Conservation (phyloP, 2,888 invertebrate genomes). For the Harmothoe impar region DNA sequence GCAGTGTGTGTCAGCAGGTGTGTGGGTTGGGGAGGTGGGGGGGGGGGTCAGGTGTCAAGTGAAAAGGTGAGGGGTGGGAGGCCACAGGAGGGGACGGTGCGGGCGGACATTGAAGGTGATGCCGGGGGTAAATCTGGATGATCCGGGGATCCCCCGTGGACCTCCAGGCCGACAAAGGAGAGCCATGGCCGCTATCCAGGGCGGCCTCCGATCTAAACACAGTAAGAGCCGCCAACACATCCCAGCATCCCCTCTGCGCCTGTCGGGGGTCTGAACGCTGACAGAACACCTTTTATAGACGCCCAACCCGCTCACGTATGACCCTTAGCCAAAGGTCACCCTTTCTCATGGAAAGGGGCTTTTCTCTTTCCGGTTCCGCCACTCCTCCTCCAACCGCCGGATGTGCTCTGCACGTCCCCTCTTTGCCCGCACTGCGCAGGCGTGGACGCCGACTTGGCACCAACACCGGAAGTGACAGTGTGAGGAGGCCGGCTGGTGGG, state of each 20-base stretch:
- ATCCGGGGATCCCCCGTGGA: neutral
- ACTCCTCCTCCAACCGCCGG: neutral
- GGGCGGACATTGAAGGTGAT: neutral
- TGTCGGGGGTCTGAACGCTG: neutral
- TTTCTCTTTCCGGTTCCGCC: constrained; percentile 26
- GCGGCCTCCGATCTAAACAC: constrained; percentile 16
- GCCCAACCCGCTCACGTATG: neutral
- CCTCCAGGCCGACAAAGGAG: neutral
- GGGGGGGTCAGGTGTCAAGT: neutral
- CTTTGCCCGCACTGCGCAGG: neutral
- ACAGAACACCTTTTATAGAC: neutral
- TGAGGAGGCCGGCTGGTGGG: neutral
- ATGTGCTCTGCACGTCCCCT: neutral
- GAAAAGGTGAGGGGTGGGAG: neutral
- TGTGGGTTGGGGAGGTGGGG: neutral
- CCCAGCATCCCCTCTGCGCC: neutral
- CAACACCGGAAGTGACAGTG: neutral
- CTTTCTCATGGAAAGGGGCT: neutral
- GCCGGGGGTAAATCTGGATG: constrained; percentile 15
- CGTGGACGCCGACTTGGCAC: neutral
- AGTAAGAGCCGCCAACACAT: constrained; percentile 9
- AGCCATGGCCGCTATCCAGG: neutral
- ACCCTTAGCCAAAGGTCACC: neutral
- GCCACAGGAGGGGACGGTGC: neutral
- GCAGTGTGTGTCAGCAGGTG: neutral